Base-by-base conservation (phyloP, 2,888 invertebrate species). In the Phoenoteleia sp. region DNA sequence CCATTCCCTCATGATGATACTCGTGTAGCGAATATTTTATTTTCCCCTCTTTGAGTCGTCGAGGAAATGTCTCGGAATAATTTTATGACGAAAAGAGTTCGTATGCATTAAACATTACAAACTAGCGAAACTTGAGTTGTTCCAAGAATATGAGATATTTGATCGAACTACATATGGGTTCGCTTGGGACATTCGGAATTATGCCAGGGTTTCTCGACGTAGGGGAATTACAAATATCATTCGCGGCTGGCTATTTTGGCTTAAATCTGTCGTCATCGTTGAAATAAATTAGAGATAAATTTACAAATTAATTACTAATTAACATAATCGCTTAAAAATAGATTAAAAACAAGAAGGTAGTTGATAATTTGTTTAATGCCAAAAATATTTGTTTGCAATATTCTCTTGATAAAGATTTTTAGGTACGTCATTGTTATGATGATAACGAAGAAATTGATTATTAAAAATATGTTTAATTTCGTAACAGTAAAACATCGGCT, bases 41-140 rank as follows among this genome's bases (percentile, higher is more conserved):
- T 25, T 25, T n/a, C 19, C 13, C 15, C 27, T 71, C 69, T 60
- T 72, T 72, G 49, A 36, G 49, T 49, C 29, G 23, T 15, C 42
- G 42, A 54, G 54, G 15, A 75, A 75, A 66, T 66, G 56, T 54
- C 54, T 54, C 67, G 60, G 60, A 69, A 42, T 77, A 69, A 77
- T 71, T 79, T 79, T 49, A 54, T 21, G 71, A 52, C n/a, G 39
- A 36, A 60, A 71, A 64, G 47, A 71, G 76, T 67, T 76, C 47
- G 56, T 62, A 76, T 76, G 76, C 66, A 67, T 66, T 56, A 56
- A 56, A 75, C 75, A 66, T 66, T 25, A 60, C 58, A 69, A 69
- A 62, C 60, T 60, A 36, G 60, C 29, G 52, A 69, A 69, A 69
- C 52, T 77, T 27, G 58, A 52, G 42, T 54, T 58, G 69, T 54